These are phyloP conservation scores for Vimba vimba DNA, from an alignment of 2,113 vertebrate species.

Conservation along the genomic window DNA sequence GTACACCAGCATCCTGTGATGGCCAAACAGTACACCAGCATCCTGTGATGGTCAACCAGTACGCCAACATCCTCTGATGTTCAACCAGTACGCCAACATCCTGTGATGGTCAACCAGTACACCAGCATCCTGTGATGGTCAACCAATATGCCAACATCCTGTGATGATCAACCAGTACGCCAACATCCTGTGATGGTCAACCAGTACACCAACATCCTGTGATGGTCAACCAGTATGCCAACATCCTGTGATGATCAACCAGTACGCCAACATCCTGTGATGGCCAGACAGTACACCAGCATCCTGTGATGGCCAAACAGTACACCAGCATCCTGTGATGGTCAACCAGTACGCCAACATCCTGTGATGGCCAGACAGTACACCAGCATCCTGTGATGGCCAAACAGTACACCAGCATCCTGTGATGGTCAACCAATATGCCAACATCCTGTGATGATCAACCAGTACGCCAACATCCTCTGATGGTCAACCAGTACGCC, in stretches of 20 bases:
- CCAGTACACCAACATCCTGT: neutral
- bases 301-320: neutral
- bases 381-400: neutral
- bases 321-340: too few relatives aligned
- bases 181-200: too few relatives aligned
- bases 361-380: too few relatives aligned
- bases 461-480: fast-evolving
- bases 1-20: too few relatives aligned
- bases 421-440: neutral
- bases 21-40: neutral
- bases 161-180: too few relatives aligned
- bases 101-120: neutral
- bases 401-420: neutral
- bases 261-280: neutral
- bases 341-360: neutral
- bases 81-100: neutral
- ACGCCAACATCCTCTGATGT: neutral
- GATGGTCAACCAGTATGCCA: neutral
- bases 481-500: too few relatives aligned
- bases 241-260: neutral
- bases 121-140: neutral
- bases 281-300: neutral
- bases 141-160: too few relatives aligned
- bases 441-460: neutral
- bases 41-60: neutral